Percentiles rank a stretch among this genome's conserved stretches.
Evolutionary conservation across 2,888 invertebrate genomes (phyloP).

Genomic region (Disparrhopalites patrizii): DNA sequence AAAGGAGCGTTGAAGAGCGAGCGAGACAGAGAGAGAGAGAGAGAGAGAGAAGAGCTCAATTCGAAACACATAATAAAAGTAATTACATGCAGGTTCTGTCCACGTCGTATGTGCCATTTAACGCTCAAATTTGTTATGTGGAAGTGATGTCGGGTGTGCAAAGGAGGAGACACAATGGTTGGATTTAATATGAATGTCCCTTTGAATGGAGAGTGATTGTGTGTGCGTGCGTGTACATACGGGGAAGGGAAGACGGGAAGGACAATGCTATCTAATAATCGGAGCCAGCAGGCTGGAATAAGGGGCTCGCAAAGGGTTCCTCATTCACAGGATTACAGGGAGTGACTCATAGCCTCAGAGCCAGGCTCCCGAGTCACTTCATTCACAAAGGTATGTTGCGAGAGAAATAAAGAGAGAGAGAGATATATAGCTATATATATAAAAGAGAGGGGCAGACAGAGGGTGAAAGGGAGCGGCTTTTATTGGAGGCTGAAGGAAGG

Average conservation of each 20-base stretch:
- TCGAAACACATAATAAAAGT: too few relatives aligned
- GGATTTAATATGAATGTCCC: too few relatives aligned
- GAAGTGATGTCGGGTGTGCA: too few relatives aligned
- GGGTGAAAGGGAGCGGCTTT: not conserved
- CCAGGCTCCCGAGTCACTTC: not conserved
- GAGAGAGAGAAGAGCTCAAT: too few relatives aligned
- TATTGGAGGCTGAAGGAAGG: not conserved
- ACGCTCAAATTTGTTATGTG: too few relatives aligned
- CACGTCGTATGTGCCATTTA: too few relatives aligned
- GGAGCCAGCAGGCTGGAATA: conserved; percentile 1
- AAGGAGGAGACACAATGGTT: too few relatives aligned
- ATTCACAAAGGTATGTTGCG: not conserved
- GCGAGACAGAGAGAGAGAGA: too few relatives aligned
- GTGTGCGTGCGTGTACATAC: not conserved
- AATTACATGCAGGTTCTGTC: too few relatives aligned
- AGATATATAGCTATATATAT: not conserved
- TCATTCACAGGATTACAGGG: not conserved
- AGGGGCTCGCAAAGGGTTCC: conserved; percentile 7
- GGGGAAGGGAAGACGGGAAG: not conserved
- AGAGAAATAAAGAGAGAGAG: not conserved
- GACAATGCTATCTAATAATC: not conserved
- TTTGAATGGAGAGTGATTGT: too few relatives aligned
- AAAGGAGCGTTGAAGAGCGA: too few relatives aligned
- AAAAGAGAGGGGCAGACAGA: not conserved
- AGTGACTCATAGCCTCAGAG: not conserved